Conservation (phyloP, 2,113 vertebrate genomes). For the Sylvilagus bachmani region DNA sequence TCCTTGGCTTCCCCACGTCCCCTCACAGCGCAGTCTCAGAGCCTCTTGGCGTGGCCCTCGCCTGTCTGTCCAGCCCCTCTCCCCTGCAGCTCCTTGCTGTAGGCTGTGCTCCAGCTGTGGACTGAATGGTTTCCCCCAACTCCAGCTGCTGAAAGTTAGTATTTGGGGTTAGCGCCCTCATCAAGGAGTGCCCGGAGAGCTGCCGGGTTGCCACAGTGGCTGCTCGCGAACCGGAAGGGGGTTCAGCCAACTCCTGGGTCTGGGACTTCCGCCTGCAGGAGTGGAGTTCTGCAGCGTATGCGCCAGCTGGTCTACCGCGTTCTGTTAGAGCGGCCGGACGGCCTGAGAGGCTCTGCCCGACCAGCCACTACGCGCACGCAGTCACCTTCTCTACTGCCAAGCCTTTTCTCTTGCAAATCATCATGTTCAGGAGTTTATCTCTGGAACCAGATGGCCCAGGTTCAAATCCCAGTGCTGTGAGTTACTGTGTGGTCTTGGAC, state of each 20-base stretch:
- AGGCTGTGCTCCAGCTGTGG: not conserved
- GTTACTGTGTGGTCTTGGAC: not conserved
- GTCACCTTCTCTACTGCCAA: not conserved
- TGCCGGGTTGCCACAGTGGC: not conserved
- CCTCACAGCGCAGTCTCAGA: not conserved
- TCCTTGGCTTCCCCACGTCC: not conserved
- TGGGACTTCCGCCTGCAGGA: not conserved
- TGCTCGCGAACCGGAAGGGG: not conserved
- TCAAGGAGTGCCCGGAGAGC: not conserved
- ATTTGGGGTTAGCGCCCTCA: not conserved
- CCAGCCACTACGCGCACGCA: not conserved
- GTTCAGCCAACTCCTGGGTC: not conserved
- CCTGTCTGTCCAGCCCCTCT: not conserved
- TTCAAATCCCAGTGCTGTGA: slow-evolving; percentile 39
- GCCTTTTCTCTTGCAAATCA: not conserved
- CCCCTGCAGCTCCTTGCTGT: not conserved
- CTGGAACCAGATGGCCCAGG: not conserved
- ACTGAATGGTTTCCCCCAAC: not conserved
- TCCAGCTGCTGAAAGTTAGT: not conserved
- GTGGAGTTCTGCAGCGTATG: not conserved
- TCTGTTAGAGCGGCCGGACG: not conserved
- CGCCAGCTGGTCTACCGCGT: not conserved
- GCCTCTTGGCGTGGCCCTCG: not conserved
- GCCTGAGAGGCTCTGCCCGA: not conserved
- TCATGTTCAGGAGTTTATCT: not conserved